Evolutionary conservation across 2,113 vertebrate species (phyloP).

Genomic region (Bungarus multicinctus): DNA sequence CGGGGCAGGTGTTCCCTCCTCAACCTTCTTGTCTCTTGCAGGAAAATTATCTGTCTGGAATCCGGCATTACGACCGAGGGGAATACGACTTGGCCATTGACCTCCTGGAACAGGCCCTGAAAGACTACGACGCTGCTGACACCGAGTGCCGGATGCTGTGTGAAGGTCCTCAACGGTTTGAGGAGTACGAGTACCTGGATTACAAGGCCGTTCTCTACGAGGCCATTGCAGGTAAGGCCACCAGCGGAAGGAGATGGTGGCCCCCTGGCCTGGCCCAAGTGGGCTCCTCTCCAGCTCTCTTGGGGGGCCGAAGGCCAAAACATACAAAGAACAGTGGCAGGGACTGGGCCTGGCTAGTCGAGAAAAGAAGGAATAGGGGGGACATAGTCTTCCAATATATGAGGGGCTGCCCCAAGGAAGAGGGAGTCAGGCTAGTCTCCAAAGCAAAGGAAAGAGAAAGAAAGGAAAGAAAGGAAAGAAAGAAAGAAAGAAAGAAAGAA

Average conservation of each 20-base stretch:
- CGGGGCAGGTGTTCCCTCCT: not conserved
- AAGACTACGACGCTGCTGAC: constrained; percentile 84
- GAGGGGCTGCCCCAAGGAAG: too few relatives aligned
- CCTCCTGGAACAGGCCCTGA: constrained; percentile 83
- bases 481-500: too few relatives aligned
- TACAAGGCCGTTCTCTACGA: constrained; percentile 86
- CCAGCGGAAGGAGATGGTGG: not conserved
- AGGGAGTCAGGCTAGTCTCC: too few relatives aligned
- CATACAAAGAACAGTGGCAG: not conserved
- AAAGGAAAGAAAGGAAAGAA: too few relatives aligned
- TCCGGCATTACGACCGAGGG: constrained; percentile 80
- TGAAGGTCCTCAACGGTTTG: constrained; percentile 84
- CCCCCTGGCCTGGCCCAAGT: not conserved
- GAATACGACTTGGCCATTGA: constrained; percentile 74
- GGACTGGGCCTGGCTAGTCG: too few relatives aligned
- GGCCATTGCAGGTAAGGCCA: constrained; percentile 87
- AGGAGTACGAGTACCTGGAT: constrained; percentile 79
- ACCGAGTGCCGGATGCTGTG: constrained; percentile 84
- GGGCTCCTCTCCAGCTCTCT: not conserved
- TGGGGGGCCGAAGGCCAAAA: too few relatives aligned
- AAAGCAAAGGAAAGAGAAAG: too few relatives aligned
- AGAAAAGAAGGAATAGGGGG: not conserved
- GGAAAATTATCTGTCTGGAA: constrained; percentile 81
- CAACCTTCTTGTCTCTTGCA: constrained; percentile 44
- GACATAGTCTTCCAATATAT: too few relatives aligned